Conservation (phyloP, 2,888 invertebrate species). For the Plutella xylostella region DNA sequence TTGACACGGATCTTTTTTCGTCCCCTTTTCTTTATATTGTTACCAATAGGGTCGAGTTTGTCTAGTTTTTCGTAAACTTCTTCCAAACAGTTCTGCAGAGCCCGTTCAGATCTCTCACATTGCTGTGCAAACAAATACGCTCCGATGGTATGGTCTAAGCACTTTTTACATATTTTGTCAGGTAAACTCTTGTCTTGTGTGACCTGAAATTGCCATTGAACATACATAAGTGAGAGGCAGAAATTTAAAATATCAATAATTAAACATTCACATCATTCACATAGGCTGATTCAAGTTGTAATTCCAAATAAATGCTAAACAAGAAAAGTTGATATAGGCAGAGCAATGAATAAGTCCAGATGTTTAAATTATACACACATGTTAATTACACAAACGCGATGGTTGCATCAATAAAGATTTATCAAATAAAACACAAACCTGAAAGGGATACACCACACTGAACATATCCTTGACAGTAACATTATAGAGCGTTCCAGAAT, state of each 20-base stretch:
- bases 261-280: too few relatives aligned
- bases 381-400: background rate
- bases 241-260: too few relatives aligned
- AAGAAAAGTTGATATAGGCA: background rate
- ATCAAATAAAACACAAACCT: constrained; percentile 28
- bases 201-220: too few relatives aligned
- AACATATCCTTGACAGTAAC: constrained; percentile 49
- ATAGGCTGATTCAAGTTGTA: background rate
- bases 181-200: constrained; percentile 39
- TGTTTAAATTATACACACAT: background rate
- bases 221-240: too few relatives aligned
- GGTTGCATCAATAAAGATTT: background rate
- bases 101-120: constrained; percentile 46
- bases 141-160: constrained; percentile 37
- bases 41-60: constrained; percentile 46
- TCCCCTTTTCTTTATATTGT: constrained; percentile 35
- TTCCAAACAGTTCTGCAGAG: constrained; percentile 46
- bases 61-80: constrained; percentile 48
- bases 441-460: constrained; percentile 49
- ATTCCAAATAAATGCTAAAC: background rate
- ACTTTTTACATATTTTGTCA: constrained; percentile 44
- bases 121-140: constrained; percentile 53
- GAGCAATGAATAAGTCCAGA: background rate
- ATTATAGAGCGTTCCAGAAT: constrained; percentile 35
- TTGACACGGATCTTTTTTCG: constrained; percentile 46